phyloP scores from a whole-genome alignment of 2,888 invertebrate species.

The Cantharis rufa region DNA sequence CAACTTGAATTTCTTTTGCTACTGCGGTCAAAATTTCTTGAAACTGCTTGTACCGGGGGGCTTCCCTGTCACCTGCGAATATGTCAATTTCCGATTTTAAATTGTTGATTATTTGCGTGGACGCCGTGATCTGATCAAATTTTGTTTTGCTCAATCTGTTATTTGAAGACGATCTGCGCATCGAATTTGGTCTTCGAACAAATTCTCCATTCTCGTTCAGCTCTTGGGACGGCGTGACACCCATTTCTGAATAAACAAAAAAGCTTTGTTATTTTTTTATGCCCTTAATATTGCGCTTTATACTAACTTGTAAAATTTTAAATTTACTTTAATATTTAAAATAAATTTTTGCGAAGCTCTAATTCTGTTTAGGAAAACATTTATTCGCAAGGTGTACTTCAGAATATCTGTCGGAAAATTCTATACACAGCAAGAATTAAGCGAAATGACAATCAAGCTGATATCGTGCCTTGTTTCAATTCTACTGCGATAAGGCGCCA shows the following conservation, averaged over 20 bases:
- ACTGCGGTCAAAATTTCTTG: slow-evolving; percentile 22
- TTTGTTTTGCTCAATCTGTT: background rate
- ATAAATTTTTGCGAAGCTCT: background rate
- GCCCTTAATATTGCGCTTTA: no score
- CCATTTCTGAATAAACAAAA: background rate
- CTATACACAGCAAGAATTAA: background rate
- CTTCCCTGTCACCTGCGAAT: slow-evolving; percentile 25
- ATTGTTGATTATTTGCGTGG: background rate
- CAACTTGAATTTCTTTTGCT: slow-evolving; percentile 22
- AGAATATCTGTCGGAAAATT: background rate
- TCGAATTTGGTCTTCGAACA: background rate
- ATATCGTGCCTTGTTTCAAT: background rate
- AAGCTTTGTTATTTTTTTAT: no score
- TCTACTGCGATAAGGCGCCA: background rate
- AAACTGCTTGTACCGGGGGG: slow-evolving; percentile 24
- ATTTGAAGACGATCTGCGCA: background rate
- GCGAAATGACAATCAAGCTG: background rate
- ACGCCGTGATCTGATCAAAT: slow-evolving; percentile 1
- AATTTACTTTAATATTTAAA: background rate
- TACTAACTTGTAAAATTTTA: no score
- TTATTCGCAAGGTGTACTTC: background rate
- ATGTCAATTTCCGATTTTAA: slow-evolving; percentile 21
- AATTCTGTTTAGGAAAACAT: background rate
- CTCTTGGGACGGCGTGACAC: background rate
- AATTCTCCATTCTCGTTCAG: background rate